phyloP scores from a whole-genome alignment of 2,797 vertebrate genomes.

The Schizopygopsis malacanthus region DNA sequence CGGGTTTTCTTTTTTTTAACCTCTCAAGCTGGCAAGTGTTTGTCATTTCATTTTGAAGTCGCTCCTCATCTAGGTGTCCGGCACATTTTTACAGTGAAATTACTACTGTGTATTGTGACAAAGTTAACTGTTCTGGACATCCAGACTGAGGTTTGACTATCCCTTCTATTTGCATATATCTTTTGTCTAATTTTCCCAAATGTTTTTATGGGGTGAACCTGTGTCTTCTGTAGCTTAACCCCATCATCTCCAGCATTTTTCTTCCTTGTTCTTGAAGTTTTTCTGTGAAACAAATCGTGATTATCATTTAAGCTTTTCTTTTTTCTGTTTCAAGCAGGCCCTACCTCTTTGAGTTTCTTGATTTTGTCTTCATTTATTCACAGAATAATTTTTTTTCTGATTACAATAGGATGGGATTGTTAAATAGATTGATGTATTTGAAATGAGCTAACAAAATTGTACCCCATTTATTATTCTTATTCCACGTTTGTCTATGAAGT shows the following conservation, averaged over 20 bases:
- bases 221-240: slow-evolving; percentile 61
- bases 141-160: slow-evolving; percentile 44
- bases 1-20: slow-evolving; percentile 25
- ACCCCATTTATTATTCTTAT: neutral
- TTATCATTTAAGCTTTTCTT: slow-evolving; percentile 59
- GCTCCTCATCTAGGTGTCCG: slow-evolving; percentile 29
- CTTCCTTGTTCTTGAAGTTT: slow-evolving; percentile 40
- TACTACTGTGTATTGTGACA: neutral
- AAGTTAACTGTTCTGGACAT: slow-evolving; percentile 28
- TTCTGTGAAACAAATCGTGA: slow-evolving; percentile 28
- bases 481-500: neutral
- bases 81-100: neutral
- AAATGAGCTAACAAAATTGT: slow-evolving; percentile 33
- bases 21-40: slow-evolving; percentile 36
- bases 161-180: slow-evolving; percentile 27
- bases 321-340: slow-evolving; percentile 54
- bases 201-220: slow-evolving; percentile 58
- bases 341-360: slow-evolving; percentile 62
- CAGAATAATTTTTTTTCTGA: neutral
- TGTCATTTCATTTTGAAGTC: slow-evolving; percentile 44
- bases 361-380: slow-evolving; percentile 56
- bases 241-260: slow-evolving; percentile 67
- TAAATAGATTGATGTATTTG: slow-evolving; percentile 16
- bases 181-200: slow-evolving; percentile 35
- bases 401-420: slow-evolving; percentile 6